Conservation (phyloP, 2,888 invertebrate genomes). For the Tetramorium bicarinatum region DNA sequence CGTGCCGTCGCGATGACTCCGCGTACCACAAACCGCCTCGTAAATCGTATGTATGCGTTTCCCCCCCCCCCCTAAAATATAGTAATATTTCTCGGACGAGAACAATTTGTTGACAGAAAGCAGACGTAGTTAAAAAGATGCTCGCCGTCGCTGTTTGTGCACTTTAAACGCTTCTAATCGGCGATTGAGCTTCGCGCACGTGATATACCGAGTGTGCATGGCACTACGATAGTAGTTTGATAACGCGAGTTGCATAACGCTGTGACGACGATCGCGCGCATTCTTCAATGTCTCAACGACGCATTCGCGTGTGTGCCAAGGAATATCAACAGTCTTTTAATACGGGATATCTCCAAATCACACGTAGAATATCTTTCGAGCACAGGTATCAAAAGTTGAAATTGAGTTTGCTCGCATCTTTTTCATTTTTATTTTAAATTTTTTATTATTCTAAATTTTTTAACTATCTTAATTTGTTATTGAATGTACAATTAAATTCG, state of each 20-base stretch:
- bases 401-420: background rate
- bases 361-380: background rate
- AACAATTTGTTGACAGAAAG: conserved; percentile 42
- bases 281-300: background rate
- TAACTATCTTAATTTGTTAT: background rate
- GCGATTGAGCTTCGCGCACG: conserved; percentile 21
- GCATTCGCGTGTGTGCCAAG: background rate
- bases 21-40: background rate
- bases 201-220: background rate
- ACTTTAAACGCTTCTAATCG: conserved; percentile 31
- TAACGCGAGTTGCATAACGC: conserved; percentile 44
- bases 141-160: conserved; percentile 27
- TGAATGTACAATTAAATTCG: background rate
- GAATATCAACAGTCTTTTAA: background rate
- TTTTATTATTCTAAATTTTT: background rate
- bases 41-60: background rate
- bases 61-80: too few relatives aligned
- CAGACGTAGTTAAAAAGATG: conserved; percentile 39
- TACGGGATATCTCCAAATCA: background rate
- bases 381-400: background rate
- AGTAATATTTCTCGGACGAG: background rate
- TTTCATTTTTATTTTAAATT: background rate
- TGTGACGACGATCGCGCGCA: conserved; percentile 30
- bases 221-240: conserved; percentile 32
- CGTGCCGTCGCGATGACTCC: background rate